These are phyloP conservation scores for Aleadryas rufinucha DNA, from an alignment of 2,113 vertebrate species.

Conservation along the genomic window DNA sequence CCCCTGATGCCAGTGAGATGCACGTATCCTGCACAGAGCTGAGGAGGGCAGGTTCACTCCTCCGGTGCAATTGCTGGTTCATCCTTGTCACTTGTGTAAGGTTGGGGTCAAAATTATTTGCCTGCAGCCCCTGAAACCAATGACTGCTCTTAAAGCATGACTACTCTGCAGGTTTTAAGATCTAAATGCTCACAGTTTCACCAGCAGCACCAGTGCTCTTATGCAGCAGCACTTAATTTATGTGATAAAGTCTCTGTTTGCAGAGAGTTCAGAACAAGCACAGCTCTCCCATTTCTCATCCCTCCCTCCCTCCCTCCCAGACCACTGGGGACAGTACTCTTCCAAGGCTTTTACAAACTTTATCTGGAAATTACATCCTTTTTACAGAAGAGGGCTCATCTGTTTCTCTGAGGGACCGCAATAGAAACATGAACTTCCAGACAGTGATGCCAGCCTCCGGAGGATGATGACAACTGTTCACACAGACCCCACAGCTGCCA, in stretches of 20 bases:
- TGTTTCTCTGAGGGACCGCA: background rate
- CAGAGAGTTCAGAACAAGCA: background rate
- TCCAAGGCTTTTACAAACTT: background rate
- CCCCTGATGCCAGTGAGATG: background rate
- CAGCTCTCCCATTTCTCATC: background rate
- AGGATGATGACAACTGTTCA: background rate
- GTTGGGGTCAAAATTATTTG: background rate
- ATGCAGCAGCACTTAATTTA: background rate
- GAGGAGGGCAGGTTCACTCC: background rate
- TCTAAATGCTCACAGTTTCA: background rate
- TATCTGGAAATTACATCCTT: background rate
- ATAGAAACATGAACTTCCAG: rapidly evolving
- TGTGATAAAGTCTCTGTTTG: background rate
- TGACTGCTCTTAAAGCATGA: background rate
- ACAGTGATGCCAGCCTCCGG: background rate
- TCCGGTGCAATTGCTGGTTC: background rate
- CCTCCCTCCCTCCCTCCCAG: background rate
- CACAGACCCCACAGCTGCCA: rapidly evolving
- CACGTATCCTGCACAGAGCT: rapidly evolving
- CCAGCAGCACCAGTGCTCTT: background rate
- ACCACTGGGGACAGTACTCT: background rate
- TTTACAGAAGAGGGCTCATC: background rate
- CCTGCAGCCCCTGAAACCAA: background rate
- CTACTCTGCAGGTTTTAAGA: background rate
- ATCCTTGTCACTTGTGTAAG: background rate